Evolutionary conservation across 64 coral and sea anemone species (phyloP), one percentile per base, ranked within the genome.

Genomic region (Exaiptasia diaphana): DNA sequence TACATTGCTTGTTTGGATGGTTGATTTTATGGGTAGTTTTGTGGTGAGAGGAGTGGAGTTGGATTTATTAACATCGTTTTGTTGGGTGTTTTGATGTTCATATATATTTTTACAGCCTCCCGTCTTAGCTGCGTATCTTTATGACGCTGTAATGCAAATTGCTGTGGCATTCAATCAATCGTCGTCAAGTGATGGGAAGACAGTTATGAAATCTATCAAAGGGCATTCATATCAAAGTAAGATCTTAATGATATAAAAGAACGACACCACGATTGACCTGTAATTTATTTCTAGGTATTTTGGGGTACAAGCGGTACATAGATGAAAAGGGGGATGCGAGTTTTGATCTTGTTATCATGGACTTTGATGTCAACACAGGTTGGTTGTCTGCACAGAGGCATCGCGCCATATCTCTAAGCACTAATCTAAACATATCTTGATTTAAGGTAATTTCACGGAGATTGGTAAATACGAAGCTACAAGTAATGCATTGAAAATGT

Each of bases 221-320:
- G 61, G 75, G 14, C 72, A 62, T 22, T 24, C 6, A 26, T 91
- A 71, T 71, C 24, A 37, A 28, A 87, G 83, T 93, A 68, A 81
- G 76, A 59, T 41, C 15, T 44, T 28, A n/a, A 3, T 46, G 0
- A 10, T 2, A 2, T 5, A 17, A 27, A 10, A 10, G 8, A 41
- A 38, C n/a, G 18, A 42, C 6, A 45, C 0, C 0, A 9, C 13
- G 39, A 12, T 18, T 2, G 26, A 43, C 26, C 41, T 9, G 4
- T 43, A 69, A 13, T 38, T 13, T 69, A 10, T 41, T 42, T 22
- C 4, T 17, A 93, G 91, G 91, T 79, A 78, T 93, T 54, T 71
- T 88, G 3, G 91, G 91, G 2, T 83, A 88, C 30, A 63, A 83
- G 17, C 64, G 91, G 13, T 93, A 83, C 21, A 93, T 93, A 12